Evolutionary conservation across 2,113 vertebrate genomes (phyloP).

Genomic region (Burhinus oedicnemus): DNA sequence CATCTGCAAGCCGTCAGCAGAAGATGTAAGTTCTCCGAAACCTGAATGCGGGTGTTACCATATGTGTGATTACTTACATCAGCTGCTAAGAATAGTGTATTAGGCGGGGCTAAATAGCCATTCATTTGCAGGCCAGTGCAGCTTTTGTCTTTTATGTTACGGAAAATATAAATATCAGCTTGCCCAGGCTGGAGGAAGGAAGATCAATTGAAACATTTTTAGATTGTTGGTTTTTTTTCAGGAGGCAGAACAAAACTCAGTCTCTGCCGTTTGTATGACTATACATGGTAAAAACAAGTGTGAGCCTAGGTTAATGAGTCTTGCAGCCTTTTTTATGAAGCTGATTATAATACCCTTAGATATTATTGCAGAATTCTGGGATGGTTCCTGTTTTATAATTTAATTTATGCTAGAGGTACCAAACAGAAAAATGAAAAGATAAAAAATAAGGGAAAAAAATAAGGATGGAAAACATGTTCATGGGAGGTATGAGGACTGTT

Average conservation of each 20-base stretch:
- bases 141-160: constrained; percentile 50
- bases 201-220: constrained; percentile 59
- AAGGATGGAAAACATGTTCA: neutral
- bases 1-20: neutral
- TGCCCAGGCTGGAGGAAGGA: constrained; percentile 10
- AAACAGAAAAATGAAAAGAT: constrained; percentile 11
- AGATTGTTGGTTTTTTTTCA: neutral
- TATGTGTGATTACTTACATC: constrained; percentile 10
- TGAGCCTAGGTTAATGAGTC: constrained; percentile 19
- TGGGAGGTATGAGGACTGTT: neutral
- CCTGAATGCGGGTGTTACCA: neutral
- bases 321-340: neutral
- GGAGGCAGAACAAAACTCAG: neutral
- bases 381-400: neutral
- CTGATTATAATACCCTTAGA: neutral
- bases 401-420: neutral
- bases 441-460: neutral
- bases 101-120: neutral
- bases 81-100: constrained; percentile 8
- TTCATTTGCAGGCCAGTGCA: constrained; percentile 34
- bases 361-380: neutral
- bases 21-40: neutral
- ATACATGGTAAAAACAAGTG: constrained; percentile 60
- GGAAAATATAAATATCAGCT: constrained; percentile 47
- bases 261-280: constrained; percentile 26